Percentiles rank a stretch among this genome's conserved stretches.
Conservation (phyloP, 2,113 vertebrate species). For the Falcunculus frontatus region DNA sequence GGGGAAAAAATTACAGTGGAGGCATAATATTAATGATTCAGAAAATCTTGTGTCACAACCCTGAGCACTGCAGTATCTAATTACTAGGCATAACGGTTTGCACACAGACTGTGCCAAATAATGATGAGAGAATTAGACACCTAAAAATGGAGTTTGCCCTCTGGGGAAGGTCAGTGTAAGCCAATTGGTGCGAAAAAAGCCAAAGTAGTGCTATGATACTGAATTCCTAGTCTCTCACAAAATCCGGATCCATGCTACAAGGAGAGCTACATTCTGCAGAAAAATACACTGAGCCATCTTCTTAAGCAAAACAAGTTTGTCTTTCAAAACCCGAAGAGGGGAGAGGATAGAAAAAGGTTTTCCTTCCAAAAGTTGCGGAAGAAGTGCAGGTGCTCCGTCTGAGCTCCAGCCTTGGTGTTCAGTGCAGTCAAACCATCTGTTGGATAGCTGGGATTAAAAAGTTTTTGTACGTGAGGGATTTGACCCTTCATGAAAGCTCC, state of each 20-base stretch:
- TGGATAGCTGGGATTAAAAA: not conserved
- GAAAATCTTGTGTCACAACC: conserved; percentile 30
- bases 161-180: conserved; percentile 5
- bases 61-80: conserved; percentile 20
- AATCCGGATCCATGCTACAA: not conserved
- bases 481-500: not conserved
- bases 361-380: not conserved
- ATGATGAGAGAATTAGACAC: conserved; percentile 23
- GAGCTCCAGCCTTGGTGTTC: not conserved
- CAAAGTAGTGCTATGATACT: not conserved
- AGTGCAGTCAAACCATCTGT: not conserved
- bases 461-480: not conserved
- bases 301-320: not conserved
- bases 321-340: not conserved
- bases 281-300: not conserved
- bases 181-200: not conserved
- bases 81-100: conserved; percentile 32
- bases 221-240: not conserved
- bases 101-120: conserved; percentile 32
- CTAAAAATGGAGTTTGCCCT: conserved; percentile 45
- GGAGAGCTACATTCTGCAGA: not conserved
- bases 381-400: not conserved
- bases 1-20: not conserved
- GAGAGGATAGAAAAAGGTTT: not conserved
- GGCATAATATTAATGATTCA: conserved; percentile 38